These are phyloP conservation scores for Hypercompe scribonia DNA, from an alignment of 2,888 invertebrate genomes.

Conservation along the genomic window DNA sequence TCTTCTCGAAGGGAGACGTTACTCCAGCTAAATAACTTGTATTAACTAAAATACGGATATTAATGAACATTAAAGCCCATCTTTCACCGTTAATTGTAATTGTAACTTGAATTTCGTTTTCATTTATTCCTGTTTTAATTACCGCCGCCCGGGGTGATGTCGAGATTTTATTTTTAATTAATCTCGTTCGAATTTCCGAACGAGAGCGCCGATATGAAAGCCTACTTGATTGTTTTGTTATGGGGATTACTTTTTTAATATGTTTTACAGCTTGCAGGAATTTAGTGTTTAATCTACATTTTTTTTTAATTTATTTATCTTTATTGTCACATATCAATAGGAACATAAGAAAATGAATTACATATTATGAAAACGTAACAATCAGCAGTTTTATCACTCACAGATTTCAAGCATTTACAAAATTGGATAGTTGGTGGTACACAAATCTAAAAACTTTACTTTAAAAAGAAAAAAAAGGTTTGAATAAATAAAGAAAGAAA, in stretches of 20 bases:
- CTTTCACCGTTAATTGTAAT: constrained; percentile 59
- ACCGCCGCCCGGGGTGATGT: constrained; percentile 57
- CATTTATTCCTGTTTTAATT: constrained; percentile 74
- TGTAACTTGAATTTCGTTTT: constrained; percentile 66
- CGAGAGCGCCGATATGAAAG: constrained; percentile 52
- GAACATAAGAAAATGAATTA: too few relatives aligned
- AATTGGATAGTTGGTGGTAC: too few relatives aligned
- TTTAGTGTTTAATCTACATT: neutral
- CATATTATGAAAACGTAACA: too few relatives aligned
- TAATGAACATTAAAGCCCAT: constrained; percentile 52
- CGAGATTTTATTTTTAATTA: constrained; percentile 76
- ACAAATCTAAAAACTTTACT: too few relatives aligned
- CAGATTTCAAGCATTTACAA: too few relatives aligned
- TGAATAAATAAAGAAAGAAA: too few relatives aligned
- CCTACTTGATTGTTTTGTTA: constrained; percentile 58
- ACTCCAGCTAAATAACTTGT: constrained; percentile 42
- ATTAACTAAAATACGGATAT: constrained; percentile 56
- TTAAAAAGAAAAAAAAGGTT: too few relatives aligned
- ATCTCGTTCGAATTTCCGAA: constrained; percentile 58
- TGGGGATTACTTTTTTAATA: constrained; percentile 23
- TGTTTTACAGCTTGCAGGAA: neutral
- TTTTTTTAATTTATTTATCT: too few relatives aligned
- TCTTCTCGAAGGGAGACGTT: constrained; percentile 27
- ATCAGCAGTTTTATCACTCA: too few relatives aligned
- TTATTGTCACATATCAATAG: too few relatives aligned